Base-by-base conservation (phyloP, 2,888 invertebrate species). In the Notocelia uddmanniana region DNA sequence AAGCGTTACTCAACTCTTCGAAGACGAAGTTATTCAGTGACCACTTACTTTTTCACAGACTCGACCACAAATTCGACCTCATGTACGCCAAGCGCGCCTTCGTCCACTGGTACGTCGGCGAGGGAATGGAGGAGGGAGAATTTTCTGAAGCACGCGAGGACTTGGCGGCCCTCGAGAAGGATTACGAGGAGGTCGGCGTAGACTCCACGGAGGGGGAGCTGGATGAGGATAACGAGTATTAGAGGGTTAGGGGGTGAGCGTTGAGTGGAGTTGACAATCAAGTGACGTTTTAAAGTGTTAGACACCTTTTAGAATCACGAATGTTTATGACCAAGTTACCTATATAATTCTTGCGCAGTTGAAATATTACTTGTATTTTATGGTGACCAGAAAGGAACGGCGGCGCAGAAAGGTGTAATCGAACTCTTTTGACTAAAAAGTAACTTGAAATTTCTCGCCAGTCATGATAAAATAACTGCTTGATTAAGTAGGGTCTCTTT, bases 71-170 rank as follows among this genome's bases (percentile, higher is more conserved):
- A 88, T 98, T 99, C 88, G 98, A 99, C 91, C 92, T 99, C 81
- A 98, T 99, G 98, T 99, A 98, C 91, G 97, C 98, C 50, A 98
- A 98, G 91, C 95, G 98, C 74, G 98, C 98, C 3, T 99, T 99
- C 88, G 98, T 99, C 19, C 98, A 99, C 91, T 99, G 99, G 99
- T 97, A 97, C 85, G 96, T 97, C 0, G 96, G 97, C 8, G 97
- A 97, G 86, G 97, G 98, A 76, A 98, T 98, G 96, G 97, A 97
- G 84, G 97, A 97, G 87, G 96, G 96, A 57, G 97, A 98, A 88
- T 98, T 98, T 90, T 95, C 96, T 0, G 98, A 98, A 82, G 98
- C 98, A 0, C 95, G 98, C 6, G 98, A 98, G 86, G 97, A 98
- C 91, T 93, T 98, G 76, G 97, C 96, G 0, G 97, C 97, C 0